A percentile compares a stretch with the other conserved stretches of the same genome.
phyloP scores from a whole-genome alignment of 2,797 vertebrate genomes.

The Zenarchopterus dispar region DNA sequence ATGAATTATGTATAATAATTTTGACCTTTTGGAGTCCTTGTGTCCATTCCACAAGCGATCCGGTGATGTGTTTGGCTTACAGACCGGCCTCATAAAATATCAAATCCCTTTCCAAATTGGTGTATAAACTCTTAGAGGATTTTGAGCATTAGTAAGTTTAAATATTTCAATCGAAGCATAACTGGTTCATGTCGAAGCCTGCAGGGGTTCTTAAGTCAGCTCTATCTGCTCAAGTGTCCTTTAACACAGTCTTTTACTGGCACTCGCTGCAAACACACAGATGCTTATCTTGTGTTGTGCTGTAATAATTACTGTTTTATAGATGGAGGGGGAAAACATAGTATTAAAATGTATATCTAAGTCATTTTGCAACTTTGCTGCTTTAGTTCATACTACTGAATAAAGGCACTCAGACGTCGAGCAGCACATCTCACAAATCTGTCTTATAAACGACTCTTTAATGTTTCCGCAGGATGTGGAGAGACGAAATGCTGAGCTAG shows the following conservation, averaged over 20 bases:
- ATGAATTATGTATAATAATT: constrained; percentile 51
- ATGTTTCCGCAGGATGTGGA: constrained; percentile 83
- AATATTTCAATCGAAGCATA: neutral
- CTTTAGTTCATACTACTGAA: neutral
- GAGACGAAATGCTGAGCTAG: constrained; percentile 85
- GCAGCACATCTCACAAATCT: fast-evolving
- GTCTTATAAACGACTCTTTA: neutral
- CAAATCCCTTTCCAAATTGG: neutral
- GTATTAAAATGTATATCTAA: neutral
- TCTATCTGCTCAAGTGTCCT: no score
- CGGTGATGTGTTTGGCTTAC: constrained; percentile 14
- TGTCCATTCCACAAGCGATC: constrained; percentile 27
- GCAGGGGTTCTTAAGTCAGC: neutral
- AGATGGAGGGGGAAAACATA: no score
- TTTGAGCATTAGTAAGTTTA: neutral
- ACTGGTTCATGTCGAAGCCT: neutral
- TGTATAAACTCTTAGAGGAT: neutral
- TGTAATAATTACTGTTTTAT: no score
- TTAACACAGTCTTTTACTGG: no score
- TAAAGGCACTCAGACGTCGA: no score
- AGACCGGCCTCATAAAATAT: constrained; percentile 13
- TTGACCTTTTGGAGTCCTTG: constrained; percentile 53
- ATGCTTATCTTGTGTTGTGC: no score
- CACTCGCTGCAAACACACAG: neutral
- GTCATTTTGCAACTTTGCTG: constrained; percentile 3